These are phyloP conservation scores for Aphelocoma californica DNA, from an alignment of 2,797 vertebrate species.

Conservation along the genomic window DNA sequence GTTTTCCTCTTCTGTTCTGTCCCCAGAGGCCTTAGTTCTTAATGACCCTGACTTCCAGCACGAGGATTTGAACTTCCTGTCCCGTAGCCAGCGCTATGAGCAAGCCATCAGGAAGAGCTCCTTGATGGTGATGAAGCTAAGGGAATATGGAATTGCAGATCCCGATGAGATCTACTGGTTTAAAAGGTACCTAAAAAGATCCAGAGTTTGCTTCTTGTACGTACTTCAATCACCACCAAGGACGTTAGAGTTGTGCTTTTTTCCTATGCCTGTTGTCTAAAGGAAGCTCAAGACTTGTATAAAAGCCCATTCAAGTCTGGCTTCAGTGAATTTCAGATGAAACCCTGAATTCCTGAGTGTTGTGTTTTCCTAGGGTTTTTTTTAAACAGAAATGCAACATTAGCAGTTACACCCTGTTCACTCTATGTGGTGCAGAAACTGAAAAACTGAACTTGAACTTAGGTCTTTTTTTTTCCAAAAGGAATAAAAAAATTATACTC, in stretches of 20 bases:
- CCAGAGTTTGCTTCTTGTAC: background rate
- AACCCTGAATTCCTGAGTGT: background rate
- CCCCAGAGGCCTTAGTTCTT: conserved; percentile 81
- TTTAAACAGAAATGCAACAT: background rate
- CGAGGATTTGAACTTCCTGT: conserved; percentile 90
- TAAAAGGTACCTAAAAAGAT: conserved; percentile 83
- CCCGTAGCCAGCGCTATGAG: conserved; percentile 92
- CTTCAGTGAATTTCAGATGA: background rate
- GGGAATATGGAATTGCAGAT: conserved; percentile 89
- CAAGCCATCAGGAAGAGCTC: conserved; percentile 89
- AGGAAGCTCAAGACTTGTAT: background rate
- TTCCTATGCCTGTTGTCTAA: background rate
- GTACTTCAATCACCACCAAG: background rate
- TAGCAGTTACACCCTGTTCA: background rate
- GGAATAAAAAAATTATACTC: background rate
- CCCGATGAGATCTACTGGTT: conserved; percentile 92
- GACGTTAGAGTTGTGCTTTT: background rate
- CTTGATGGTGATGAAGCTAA: conserved; percentile 88
- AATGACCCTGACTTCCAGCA: conserved; percentile 90
- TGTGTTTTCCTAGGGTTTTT: background rate
- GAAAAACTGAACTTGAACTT: background rate
- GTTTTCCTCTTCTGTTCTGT: background rate
- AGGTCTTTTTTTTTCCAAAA: background rate
- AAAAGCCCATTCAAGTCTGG: background rate
- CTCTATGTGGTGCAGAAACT: background rate